phyloP scores from a whole-genome alignment of 64 coral and sea anemone species.

The Pocillopora verrucosa region DNA sequence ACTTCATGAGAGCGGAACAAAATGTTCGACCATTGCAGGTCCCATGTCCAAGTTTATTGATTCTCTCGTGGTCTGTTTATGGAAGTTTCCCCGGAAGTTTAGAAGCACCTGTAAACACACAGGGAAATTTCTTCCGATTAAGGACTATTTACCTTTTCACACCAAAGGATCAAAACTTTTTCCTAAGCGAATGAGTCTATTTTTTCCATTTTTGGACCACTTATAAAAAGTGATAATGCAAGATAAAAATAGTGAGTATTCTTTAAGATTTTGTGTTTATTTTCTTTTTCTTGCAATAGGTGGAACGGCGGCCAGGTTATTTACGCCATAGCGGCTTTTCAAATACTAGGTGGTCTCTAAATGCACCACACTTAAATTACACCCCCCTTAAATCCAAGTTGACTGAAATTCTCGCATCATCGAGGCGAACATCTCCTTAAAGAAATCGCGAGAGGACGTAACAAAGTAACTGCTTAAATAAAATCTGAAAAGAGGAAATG shows the following conservation, averaged over 20 bases:
- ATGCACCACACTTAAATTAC: background rate
- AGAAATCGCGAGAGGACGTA: background rate
- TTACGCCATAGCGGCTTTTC: conserved; percentile 18
- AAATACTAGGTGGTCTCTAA: background rate
- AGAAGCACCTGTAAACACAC: conserved; percentile 25
- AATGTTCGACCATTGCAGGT: background rate
- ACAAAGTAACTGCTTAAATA: conserved; percentile 8
- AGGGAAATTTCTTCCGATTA: background rate
- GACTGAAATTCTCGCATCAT: background rate
- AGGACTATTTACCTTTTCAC: background rate
- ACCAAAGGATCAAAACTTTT: background rate
- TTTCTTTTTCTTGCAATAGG: background rate
- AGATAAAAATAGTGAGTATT: background rate
- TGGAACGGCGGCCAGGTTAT: background rate
- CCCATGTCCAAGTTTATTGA: background rate
- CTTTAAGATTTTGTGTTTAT: background rate
- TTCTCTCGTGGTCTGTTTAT: conserved; percentile 10
- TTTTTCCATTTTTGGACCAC: background rate
- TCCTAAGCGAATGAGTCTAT: background rate
- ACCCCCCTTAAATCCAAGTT: background rate
- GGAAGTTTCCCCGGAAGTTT: background rate
- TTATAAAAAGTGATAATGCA: background rate
- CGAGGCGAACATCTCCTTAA: background rate
- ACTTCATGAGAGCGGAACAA: background rate
- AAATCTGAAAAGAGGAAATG: background rate